These are phyloP conservation scores for Fissipunctia ypsillon DNA, from an alignment of 2,888 invertebrate genomes.

Conservation along the genomic window DNA sequence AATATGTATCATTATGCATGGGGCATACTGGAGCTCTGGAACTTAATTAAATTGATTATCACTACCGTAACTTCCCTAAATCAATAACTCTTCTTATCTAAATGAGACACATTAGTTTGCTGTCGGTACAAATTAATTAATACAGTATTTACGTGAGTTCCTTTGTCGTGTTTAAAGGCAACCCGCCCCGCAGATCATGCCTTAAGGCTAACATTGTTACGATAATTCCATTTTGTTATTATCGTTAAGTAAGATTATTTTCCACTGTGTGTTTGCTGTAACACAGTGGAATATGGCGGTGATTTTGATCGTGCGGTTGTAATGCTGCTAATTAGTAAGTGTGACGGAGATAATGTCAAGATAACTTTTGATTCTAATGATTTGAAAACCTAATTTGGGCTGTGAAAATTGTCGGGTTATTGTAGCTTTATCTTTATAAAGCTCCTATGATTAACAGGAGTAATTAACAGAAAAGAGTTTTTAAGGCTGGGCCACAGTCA, in stretches of 20 bases:
- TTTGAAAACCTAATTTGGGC: background rate
- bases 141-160: conserved; percentile 84
- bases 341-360: background rate
- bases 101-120: conserved; percentile 62
- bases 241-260: conserved; percentile 36
- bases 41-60: conserved; percentile 3
- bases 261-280: conserved; percentile 22
- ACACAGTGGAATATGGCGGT: background rate
- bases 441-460: too few species aligned
- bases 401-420: background rate
- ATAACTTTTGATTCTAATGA: background rate
- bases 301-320: background rate
- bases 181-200: conserved; percentile 71
- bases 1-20: background rate
- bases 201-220: conserved; percentile 71
- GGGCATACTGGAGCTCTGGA: background rate
- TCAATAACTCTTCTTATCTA: conserved; percentile 16
- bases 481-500: background rate
- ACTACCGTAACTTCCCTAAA: background rate
- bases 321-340: too few species aligned
- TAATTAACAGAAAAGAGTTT: background rate
- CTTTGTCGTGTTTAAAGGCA: conserved; percentile 80
- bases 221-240: conserved; percentile 44
- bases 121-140: conserved; percentile 85
- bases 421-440: too few species aligned